phyloP scores from a whole-genome alignment of 2,113 vertebrate species.

The Corvus hawaiiensis region DNA sequence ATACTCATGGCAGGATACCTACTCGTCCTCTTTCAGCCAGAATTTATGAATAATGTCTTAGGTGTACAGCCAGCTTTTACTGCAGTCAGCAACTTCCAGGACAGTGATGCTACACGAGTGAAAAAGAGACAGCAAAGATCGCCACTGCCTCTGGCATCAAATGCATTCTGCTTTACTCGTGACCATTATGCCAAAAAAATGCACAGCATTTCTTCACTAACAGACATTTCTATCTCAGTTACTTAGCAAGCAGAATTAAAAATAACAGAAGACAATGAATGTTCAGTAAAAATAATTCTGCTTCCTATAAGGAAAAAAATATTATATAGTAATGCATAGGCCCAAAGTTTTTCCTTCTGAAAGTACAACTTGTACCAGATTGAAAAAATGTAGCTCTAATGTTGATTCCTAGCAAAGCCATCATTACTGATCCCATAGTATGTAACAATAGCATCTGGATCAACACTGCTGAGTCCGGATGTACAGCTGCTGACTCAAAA shows the following conservation, averaged over 20 bases:
- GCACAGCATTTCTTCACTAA: not conserved
- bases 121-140: not conserved
- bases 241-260: not conserved
- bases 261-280: not conserved
- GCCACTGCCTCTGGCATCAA: not conserved
- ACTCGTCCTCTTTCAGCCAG: not conserved
- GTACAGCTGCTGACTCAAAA: not conserved
- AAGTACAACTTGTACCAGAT: not conserved
- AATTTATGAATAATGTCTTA: not conserved
- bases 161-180: not conserved
- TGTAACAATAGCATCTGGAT: not conserved
- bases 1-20: not conserved
- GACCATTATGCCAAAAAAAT: not conserved
- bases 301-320: not conserved
- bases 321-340: not conserved
- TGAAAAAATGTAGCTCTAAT: not conserved
- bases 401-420: not conserved
- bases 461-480: not conserved
- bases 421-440: not conserved
- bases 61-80: not conserved
- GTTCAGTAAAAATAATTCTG: not conserved
- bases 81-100: not conserved
- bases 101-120: not conserved
- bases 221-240: not conserved
- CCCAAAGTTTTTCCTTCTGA: not conserved